Evolutionary conservation across 2,888 invertebrate species (phyloP), one percentile per base, ranked within the genome.

Genomic region (Xestoiulus laeticollis): DNA sequence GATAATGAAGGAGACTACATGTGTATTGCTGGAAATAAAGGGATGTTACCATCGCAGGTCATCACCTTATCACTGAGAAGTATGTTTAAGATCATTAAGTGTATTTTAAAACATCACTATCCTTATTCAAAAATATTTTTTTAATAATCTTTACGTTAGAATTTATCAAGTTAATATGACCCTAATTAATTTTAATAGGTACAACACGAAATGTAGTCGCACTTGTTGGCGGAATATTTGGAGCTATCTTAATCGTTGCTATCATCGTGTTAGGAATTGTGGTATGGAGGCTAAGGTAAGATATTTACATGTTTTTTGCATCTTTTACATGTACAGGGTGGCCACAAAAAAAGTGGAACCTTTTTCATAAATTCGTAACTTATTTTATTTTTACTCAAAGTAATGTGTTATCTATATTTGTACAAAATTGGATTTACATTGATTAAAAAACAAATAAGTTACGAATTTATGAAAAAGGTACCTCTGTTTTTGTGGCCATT

Each of bases 21-120:
- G 87, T 87, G 87, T 30, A 1, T 87, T 33, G 87, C 87, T 78
- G 87, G 87, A 30, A 87, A 87, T 83, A 44, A 26, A 32, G 83
- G 22, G 10, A 10, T 83, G 26, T 5, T 38, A 26, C 87, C 87
- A n/a, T 87, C 87, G 6, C 5, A 22, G 22, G 83, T 16, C 4
- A 83, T 38, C 38, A 78, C 8, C 5, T 83, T 87, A 22, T n/a
- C 83, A 38, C 4, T 87, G 22, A 30, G 87, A 82, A 86, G 86
- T 86, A 86, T 48, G 43, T 85, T 6, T 22, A n/a, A 59, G 1
- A n/a, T 22, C 4, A 19, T 53, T 14, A 53, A 53, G 19, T 5
- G 53, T 53, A 19, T 53, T 53, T 53, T 8, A 53, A 19, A 0
- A 14, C 12, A 53, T 53, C 53, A n/a, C n/a, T n/a, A n/a, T n/a